These are phyloP conservation scores for Poecilia latipinna DNA, from an alignment of 2,113 vertebrate species.

Conservation along the genomic window DNA sequence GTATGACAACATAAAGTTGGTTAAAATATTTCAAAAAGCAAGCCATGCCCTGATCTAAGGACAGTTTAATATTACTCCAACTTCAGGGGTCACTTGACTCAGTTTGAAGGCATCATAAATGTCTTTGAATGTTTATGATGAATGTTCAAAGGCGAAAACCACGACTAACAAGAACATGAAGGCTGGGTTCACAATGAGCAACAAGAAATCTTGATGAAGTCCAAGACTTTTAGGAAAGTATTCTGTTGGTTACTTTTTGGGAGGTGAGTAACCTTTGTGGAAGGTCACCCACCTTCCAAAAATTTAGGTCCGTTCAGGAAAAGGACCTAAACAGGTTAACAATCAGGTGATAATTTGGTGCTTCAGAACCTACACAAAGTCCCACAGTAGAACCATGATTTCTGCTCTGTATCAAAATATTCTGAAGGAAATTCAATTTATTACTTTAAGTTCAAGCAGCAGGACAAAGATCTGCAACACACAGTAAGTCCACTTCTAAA, in stretches of 20 bases:
- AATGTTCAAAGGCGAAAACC: not conserved
- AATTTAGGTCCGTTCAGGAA: not conserved
- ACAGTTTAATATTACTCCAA: not conserved
- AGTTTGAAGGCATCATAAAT: not conserved
- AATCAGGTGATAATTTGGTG: no score
- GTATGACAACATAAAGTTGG: no score
- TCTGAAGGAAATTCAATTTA: no score
- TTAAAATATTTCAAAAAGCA: no score
- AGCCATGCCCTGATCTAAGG: no score
- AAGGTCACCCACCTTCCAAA: no score
- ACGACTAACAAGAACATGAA: not conserved
- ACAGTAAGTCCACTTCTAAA: not conserved
- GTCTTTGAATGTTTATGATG: not conserved
- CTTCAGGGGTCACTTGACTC: not conserved
- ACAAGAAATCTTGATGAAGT: no score
- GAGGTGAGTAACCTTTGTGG: not conserved
- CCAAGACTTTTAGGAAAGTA: not conserved
- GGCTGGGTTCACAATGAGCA: not conserved
- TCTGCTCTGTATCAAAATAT: no score
- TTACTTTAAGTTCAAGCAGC: not conserved
- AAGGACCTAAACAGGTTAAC: not conserved
- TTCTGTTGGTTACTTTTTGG: not conserved
- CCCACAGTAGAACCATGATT: no score
- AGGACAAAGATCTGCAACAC: not conserved
- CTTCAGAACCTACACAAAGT: no score